Evolutionary conservation across 2,888 invertebrate genomes (phyloP).

Genomic region (Merodon equestris): DNA sequence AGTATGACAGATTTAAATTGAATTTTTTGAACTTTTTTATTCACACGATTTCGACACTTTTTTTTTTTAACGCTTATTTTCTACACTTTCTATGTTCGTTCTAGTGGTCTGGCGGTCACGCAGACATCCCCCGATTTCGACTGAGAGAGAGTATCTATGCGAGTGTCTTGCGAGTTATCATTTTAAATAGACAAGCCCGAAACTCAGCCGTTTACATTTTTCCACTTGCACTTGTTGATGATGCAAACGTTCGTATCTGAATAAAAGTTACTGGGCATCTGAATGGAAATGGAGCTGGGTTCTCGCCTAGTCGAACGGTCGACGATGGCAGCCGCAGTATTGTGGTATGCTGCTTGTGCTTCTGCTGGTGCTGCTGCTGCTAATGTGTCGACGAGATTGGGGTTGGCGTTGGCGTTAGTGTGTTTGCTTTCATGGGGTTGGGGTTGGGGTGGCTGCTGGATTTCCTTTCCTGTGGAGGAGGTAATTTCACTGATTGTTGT

Average conservation of each 20-base stretch:
- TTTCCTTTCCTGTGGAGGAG: slow-evolving; percentile 58
- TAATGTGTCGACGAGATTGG: slow-evolving; percentile 24
- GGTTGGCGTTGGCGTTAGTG: slow-evolving; percentile 49
- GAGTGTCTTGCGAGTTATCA: slow-evolving; percentile 59
- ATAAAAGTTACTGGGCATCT: slow-evolving; percentile 62
- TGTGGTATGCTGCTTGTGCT: slow-evolving; percentile 26
- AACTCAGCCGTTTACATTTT: slow-evolving; percentile 65
- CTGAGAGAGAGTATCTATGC: slow-evolving; percentile 34
- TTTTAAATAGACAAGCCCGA: slow-evolving; percentile 36
- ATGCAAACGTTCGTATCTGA: slow-evolving; percentile 58
- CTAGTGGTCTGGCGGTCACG: background rate
- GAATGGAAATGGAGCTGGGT: slow-evolving; percentile 55
- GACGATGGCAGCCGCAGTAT: slow-evolving; percentile 44
- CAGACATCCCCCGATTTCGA: no score
- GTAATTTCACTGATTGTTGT: slow-evolving; percentile 65
- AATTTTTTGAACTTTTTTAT: background rate
- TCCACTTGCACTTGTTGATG: slow-evolving; percentile 68
- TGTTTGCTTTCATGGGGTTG: background rate
- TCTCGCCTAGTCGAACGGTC: background rate
- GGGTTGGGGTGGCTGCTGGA: slow-evolving; percentile 50
- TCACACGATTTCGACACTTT: slow-evolving; percentile 3
- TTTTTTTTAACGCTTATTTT: slow-evolving; percentile 20
- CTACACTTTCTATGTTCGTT: background rate
- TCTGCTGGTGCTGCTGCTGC: slow-evolving; percentile 12
- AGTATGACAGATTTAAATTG: slow-evolving; percentile 5